phyloP scores from a whole-genome alignment of 2,888 invertebrate species.

The Caenorhabditis imperialis region DNA sequence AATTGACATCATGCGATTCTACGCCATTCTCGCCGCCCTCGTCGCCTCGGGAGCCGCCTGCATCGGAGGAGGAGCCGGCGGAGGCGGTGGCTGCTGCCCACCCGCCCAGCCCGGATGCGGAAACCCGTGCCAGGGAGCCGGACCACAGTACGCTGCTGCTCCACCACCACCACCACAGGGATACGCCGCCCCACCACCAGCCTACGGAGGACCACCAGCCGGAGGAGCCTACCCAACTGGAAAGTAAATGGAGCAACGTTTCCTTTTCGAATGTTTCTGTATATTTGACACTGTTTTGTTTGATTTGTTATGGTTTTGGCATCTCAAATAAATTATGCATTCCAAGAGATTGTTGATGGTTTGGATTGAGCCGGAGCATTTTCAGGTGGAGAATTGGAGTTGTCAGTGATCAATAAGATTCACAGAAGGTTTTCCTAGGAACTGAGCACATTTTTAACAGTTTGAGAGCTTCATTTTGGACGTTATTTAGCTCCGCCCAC shows the following conservation, averaged over 20 bases:
- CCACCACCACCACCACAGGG: conserved; percentile 37
- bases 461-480: background rate
- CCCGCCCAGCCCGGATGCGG: conserved; percentile 51
- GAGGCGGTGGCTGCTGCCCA: conserved; percentile 57
- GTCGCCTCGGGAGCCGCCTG: conserved; percentile 50
- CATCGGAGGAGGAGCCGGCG: conserved; percentile 38
- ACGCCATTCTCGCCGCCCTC: conserved; percentile 35
- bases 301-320: no score
- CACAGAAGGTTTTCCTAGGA: no score
- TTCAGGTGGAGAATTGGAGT: no score
- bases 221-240: conserved; percentile 39
- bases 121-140: conserved; percentile 51
- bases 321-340: no score
- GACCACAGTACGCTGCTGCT: conserved; percentile 17
- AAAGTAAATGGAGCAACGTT: conserved; percentile 39
- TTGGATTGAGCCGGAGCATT: no score
- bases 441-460: background rate
- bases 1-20: no score
- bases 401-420: no score
- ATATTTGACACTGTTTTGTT: conserved; percentile 26
- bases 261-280: conserved; percentile 29
- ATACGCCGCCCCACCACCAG: conserved; percentile 18
- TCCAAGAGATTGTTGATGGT: no score
- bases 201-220: no score
- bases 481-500: background rate